Evolutionary conservation across 2,113 vertebrate genomes (phyloP), one percentile per base, ranked within the genome.

Genomic region (Dissostichus mawsoni): DNA sequence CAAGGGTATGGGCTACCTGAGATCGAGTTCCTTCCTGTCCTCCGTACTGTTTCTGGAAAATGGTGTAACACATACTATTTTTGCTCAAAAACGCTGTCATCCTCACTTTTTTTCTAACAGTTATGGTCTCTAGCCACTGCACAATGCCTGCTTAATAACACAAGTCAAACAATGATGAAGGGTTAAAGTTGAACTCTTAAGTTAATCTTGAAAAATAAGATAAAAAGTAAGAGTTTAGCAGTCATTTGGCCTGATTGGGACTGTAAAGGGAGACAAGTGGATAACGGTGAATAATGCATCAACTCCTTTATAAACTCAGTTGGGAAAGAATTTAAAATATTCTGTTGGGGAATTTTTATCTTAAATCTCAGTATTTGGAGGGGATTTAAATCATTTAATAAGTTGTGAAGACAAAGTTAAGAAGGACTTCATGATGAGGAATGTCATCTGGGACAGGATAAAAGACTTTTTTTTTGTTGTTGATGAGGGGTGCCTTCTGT

Each of bases 211-310:
- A 65, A 56, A 55, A 51, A 52, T 33, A 75, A 56, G 16, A 29
- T 14, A 51, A 25, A 51, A 8, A 63, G 14, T 6, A 45, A 44
- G 74, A 71, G 58, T 71, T 80, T 55, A 62, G 59, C 44, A 56
- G 59, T 67, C n/a, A 18, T 67, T 78, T 55, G 41, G 44, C 44
- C 58, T 82, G 82, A 70, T 83, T 76, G 74, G 65, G 51, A 36
- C 77, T 20, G 50, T 51, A 53, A 18, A 17, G 11, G 44, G 62
- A 64, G 74, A 70, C 71, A 51, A 69, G 52, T 67, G 66, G 69
- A 87, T 76, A 25, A 25, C 20, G 5, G 78, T 74, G 76, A 88
- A 91, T 86, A 74, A 86, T 83, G 86, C 81, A 89, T 67, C 36
- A 20, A 2, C 66, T 82, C 52, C 14, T 72, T 78, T 75, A 79